Percentiles rank a stretch among this genome's conserved stretches.
Evolutionary conservation across 2,888 invertebrate genomes (phyloP).

Genomic region (Brachypterus glaber): DNA sequence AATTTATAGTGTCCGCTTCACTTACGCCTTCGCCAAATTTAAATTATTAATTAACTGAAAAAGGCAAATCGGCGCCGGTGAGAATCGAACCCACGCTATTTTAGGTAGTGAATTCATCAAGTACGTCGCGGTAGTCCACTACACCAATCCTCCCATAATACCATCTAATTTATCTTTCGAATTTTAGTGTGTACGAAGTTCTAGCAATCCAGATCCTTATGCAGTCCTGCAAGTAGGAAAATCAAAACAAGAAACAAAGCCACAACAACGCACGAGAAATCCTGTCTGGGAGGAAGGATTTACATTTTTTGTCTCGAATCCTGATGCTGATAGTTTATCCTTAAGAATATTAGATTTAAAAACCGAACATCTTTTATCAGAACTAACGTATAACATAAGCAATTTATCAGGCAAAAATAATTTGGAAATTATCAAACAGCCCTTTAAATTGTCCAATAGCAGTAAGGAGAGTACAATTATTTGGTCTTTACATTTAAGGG

Average conservation of each 20-base stretch:
- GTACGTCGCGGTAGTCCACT: neutral
- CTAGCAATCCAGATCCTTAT: conserved; percentile 73
- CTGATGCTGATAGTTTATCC: conserved; percentile 75
- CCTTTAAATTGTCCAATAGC: conserved; percentile 65
- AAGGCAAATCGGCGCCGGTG: too few species aligned
- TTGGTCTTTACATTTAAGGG: conserved; percentile 65
- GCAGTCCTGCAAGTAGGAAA: conserved; percentile 70
- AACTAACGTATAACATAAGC: conserved; percentile 58
- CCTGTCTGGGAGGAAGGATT: conserved; percentile 94
- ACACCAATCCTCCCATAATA: too few species aligned
- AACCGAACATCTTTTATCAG: conserved; percentile 63
- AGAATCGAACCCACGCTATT: too few species aligned
- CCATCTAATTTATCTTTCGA: conserved; percentile 3
- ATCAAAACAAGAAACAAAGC: conserved; percentile 58
- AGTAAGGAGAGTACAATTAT: conserved; percentile 69
- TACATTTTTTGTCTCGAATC: conserved; percentile 83
- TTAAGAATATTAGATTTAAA: conserved; percentile 77
- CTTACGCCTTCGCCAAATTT: too few species aligned
- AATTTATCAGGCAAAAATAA: conserved; percentile 58
- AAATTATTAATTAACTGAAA: too few species aligned
- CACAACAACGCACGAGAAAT: conserved; percentile 67
- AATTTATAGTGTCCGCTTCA: too few species aligned
- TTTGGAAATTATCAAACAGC: conserved; percentile 64
- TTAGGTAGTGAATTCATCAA: too few species aligned
- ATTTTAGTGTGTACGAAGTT: conserved; percentile 50